These are phyloP conservation scores for Cettia cetti DNA, from an alignment of 2,113 vertebrate species.

Conservation along the genomic window DNA sequence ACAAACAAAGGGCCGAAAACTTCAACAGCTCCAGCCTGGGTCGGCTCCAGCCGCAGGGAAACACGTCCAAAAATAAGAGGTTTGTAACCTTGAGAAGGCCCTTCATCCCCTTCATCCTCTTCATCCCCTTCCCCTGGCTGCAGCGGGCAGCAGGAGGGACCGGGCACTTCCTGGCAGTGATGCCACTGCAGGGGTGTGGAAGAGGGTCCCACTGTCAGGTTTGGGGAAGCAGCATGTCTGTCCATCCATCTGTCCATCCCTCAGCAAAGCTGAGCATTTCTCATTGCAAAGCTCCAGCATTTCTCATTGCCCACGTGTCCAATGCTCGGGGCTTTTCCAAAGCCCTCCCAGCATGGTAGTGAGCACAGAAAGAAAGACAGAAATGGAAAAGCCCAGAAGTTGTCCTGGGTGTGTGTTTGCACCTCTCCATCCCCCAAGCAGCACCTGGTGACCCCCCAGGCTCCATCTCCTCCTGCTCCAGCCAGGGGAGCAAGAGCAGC, in stretches of 20 bases:
- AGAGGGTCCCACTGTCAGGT: accelerated
- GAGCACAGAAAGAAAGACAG: background rate
- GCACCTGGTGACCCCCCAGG: background rate
- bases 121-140: no score
- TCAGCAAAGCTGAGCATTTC: no score
- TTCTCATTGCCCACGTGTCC: background rate
- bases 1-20: slow-evolving; percentile 55
- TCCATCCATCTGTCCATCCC: background rate
- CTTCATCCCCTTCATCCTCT: background rate
- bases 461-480: background rate
- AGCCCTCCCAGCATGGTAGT: background rate
- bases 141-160: accelerated
- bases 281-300: background rate
- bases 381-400: accelerated
- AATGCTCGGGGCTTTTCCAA: background rate
- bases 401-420: background rate
- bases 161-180: accelerated
- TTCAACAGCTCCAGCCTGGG: slow-evolving; percentile 28
- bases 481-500: accelerated
- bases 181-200: accelerated
- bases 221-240: accelerated
- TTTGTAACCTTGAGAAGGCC: background rate
- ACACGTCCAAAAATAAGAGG: background rate
- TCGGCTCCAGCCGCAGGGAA: background rate
- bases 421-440: accelerated